A percentile compares a stretch with the other conserved stretches of the same genome.
These are phyloP conservation scores for Rallus limicola DNA, from an alignment of 2,113 vertebrate genomes.

Conservation along the genomic window DNA sequence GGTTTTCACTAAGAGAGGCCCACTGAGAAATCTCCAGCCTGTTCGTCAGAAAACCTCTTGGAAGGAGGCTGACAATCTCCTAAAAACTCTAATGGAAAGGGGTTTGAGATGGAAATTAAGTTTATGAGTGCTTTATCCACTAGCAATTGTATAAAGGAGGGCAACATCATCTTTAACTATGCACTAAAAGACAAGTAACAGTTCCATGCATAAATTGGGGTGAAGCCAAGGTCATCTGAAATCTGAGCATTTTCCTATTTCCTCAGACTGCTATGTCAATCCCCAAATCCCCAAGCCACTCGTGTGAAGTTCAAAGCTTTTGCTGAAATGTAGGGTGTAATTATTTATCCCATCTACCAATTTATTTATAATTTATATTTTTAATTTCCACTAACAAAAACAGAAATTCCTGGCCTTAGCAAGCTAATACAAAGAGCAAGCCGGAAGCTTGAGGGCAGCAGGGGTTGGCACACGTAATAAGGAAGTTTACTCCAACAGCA, in stretches of 20 bases:
- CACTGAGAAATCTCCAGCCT: background rate
- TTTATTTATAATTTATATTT: background rate
- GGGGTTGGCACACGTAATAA: background rate
- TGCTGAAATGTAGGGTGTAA: background rate
- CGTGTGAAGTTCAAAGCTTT: background rate
- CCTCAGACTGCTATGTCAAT: background rate
- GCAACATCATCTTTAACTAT: background rate
- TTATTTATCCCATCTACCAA: background rate
- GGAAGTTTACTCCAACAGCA: background rate
- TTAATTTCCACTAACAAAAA: background rate
- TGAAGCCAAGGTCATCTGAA: background rate
- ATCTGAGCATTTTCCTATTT: background rate
- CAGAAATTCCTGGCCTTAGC: background rate
- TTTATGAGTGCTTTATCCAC: background rate
- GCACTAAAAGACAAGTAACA: background rate
- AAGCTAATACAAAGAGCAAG: background rate
- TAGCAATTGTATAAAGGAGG: background rate
- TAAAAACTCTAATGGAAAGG: background rate
- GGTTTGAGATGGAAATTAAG: background rate
- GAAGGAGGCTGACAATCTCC: background rate
- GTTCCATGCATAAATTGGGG: rapidly evolving
- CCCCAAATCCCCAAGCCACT: background rate
- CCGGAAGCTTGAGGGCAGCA: background rate
- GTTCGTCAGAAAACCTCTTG: background rate
- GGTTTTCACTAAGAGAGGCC: background rate